Conservation (phyloP, 2,113 vertebrate species). For the Sisor rabdophorus region DNA sequence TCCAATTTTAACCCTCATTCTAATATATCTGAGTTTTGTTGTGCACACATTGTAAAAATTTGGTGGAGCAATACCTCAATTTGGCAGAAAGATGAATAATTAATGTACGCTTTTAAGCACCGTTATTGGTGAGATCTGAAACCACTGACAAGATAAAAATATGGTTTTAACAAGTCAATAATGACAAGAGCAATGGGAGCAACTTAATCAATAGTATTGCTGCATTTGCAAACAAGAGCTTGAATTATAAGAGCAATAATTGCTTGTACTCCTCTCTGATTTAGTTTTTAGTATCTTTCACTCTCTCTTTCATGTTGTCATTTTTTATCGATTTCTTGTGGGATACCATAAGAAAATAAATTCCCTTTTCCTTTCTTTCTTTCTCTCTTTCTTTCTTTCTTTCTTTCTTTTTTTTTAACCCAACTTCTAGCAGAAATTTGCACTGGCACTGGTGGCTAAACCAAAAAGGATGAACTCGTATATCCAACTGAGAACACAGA, state of each 20-base stretch:
- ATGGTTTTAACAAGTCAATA: slow-evolving; percentile 75
- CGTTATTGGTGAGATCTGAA: slow-evolving; percentile 60
- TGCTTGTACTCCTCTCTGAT: slow-evolving; percentile 59
- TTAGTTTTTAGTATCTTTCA: slow-evolving; percentile 40
- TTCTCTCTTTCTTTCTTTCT: no score
- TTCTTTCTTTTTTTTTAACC: slow-evolving; percentile 8
- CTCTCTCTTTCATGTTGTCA: slow-evolving; percentile 60
- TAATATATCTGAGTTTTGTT: not conserved
- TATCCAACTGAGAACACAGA: slow-evolving; percentile 99
- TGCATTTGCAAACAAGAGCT: slow-evolving; percentile 73
- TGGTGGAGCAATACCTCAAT: slow-evolving; percentile 20
- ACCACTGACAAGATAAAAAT: slow-evolving; percentile 63
- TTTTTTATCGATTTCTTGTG: slow-evolving; percentile 59
- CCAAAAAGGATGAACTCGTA: slow-evolving; percentile 99
- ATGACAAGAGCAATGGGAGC: slow-evolving; percentile 66
- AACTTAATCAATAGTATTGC: slow-evolving; percentile 69
- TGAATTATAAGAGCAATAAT: slow-evolving; percentile 74
- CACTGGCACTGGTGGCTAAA: slow-evolving; percentile 99
- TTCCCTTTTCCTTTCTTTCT: no score
- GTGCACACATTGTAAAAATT: slow-evolving; percentile 8
- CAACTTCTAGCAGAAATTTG: slow-evolving; percentile 87
- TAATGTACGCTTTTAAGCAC: slow-evolving; percentile 61
- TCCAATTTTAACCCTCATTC: no score
- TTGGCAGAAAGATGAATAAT: slow-evolving; percentile 63
- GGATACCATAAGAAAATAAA: slow-evolving; percentile 57